These are phyloP conservation scores for Miichthys miiuy DNA, from an alignment of 2,797 vertebrate species.

Conservation along the genomic window DNA sequence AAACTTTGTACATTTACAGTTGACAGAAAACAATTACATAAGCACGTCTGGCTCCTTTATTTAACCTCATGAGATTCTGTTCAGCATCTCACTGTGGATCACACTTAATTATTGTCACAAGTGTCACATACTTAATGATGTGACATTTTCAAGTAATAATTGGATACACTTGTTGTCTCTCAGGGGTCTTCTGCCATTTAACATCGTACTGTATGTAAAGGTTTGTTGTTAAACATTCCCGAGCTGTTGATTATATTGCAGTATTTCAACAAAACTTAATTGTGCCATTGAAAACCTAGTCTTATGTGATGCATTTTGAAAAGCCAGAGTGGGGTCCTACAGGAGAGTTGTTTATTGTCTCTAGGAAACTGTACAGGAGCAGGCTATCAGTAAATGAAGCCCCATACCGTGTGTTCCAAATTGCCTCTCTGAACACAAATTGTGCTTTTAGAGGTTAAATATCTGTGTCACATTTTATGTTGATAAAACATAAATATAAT, in stretches of 20 bases:
- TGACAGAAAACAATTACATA: not conserved
- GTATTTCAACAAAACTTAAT: not conserved
- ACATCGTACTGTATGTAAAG: not conserved
- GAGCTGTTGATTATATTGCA: not conserved
- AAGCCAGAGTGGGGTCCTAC: not conserved
- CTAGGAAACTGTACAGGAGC: not conserved
- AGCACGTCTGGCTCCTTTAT: not conserved
- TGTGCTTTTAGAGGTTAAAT: not conserved
- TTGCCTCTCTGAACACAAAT: not conserved
- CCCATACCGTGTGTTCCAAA: not conserved
- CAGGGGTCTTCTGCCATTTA: not conserved
- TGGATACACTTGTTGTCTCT: slow-evolving; percentile 15
- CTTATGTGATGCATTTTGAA: not conserved
- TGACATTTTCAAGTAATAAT: slow-evolving; percentile 29
- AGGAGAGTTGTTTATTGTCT: not conserved
- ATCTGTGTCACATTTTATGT: not conserved
- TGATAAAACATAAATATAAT: not conserved
- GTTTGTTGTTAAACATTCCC: not conserved
- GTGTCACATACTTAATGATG: slow-evolving; percentile 21
- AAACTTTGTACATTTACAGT: not conserved
- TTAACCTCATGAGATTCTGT: not conserved
- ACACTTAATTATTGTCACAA: slow-evolving; percentile 14
- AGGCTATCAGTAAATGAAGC: not conserved
- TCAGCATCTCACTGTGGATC: not conserved
- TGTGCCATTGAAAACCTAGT: not conserved